Evolutionary conservation across 2,113 vertebrate species (phyloP).

Genomic region (Sphaerodactylus townsendi): DNA sequence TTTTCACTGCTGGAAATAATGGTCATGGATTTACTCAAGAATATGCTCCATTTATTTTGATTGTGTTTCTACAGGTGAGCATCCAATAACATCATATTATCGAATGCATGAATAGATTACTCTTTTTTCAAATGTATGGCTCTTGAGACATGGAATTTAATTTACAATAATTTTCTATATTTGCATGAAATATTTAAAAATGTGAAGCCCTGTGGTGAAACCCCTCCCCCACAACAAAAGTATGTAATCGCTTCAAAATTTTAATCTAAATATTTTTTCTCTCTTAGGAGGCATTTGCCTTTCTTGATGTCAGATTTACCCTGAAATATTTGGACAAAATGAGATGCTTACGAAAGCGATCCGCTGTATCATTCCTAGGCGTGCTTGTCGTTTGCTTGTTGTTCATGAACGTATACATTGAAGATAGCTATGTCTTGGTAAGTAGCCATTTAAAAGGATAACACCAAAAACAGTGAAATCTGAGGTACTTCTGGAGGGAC

Average conservation of each 20-base stretch:
- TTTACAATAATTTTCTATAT: neutral
- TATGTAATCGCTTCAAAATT: too few relatives aligned
- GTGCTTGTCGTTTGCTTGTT: conserved; percentile 92
- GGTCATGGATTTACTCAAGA: too few relatives aligned
- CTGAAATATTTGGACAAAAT: conserved; percentile 94
- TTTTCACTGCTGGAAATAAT: too few relatives aligned
- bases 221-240: neutral
- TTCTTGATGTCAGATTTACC: conserved; percentile 78
- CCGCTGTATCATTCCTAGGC: conserved; percentile 91
- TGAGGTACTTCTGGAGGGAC: neutral
- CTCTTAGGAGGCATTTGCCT: conserved; percentile 59
- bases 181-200: neutral
- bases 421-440: conserved; percentile 96
- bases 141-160: neutral
- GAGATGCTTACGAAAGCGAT: conserved; percentile 96
- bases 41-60: too few relatives aligned
- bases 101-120: neutral
- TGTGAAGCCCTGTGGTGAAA: neutral
- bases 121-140: neutral
- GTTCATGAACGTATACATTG: conserved; percentile 96
- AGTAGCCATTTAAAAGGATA: conserved; percentile 53
- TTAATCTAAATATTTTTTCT: conserved; percentile 24
- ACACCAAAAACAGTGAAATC: neutral
- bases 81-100: neutral
- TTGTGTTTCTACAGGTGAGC: neutral